Percentiles rank a stretch among this genome's conserved stretches.
phyloP scores from a whole-genome alignment of 2,113 vertebrate genomes.

The Tringa solitaria region DNA sequence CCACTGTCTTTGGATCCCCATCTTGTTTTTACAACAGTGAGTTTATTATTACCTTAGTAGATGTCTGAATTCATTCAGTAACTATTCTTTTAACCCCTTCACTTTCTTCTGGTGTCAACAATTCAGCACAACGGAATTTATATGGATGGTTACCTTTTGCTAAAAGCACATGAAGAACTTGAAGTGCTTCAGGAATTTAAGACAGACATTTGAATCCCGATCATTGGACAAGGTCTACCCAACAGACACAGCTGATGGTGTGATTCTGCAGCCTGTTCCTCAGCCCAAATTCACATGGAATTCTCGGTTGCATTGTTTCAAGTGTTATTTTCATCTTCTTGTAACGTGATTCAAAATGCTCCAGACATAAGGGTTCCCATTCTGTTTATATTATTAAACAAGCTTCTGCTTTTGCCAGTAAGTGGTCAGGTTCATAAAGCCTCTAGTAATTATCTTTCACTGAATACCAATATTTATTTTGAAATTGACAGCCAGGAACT shows the following conservation, averaged over 20 bases:
- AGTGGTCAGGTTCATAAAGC: neutral
- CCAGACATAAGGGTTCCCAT: neutral
- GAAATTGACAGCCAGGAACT: constrained; percentile 9
- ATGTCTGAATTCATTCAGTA: neutral
- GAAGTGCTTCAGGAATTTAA: neutral
- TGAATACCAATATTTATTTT: constrained; percentile 39
- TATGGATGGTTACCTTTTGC: neutral
- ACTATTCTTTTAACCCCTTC: neutral
- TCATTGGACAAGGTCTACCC: neutral
- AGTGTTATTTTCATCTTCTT: neutral
- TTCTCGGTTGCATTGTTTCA: neutral
- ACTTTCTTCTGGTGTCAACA: neutral
- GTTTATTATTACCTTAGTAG: neutral
- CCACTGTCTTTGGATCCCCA: neutral
- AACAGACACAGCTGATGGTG: neutral
- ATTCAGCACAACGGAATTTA: neutral
- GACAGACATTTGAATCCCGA: neutral
- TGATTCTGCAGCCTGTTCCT: neutral
- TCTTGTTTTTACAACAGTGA: neutral
- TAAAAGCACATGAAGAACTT: neutral
- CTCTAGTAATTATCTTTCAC: neutral
- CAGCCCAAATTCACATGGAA: neutral
- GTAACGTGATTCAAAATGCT: neutral
- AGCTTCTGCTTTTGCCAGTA: constrained; percentile 21
- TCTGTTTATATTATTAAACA: neutral